Base-by-base conservation (phyloP, 2,888 invertebrate species). In the Melanargia galathea region DNA sequence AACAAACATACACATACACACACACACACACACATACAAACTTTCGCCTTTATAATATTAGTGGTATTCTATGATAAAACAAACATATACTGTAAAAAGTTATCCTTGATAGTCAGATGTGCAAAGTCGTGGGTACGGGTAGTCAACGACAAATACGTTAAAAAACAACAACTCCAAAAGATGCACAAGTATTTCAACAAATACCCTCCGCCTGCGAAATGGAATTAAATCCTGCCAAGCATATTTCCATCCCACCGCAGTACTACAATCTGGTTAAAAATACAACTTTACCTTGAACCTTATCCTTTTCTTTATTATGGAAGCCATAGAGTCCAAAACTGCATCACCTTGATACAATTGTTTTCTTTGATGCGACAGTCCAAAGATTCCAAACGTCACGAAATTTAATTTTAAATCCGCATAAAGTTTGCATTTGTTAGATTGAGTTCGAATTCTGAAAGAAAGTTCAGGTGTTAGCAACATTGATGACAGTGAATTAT, bases 361-460 rank as follows among this genome's bases (percentile, higher is more conserved):
- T 35, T 30, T 30, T 40, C 22, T 11, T 57, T 33, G 26, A 35
- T 18, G 40, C 49, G 60, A 59, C 60, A 58, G 49, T 54, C 54
- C 55, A 22, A 55, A 66, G 57, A 69, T 69, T 66, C 64, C 73
- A 77, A 75, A 77, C 75, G 76, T 58, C 49, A 38, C 58, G 54
- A 64, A 82, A 83, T 83, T 82, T 80, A 82, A 83, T 83, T 82
- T 80, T 71, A 77, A 75, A 78, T 78, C 75, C 76, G 73, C 73
- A 72, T 76, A 76, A 82, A 80, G 75, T 78, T 81, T 80, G 60
- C 63, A 65, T 66, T 67, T 65, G 65, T 66, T 66, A 68, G 64
- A 70, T 68, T 66, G 64, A 69, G 63, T 71, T 66, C 63, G 49
- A 51, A 59, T 49, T 11, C 40, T 51, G 49, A 16, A 51, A 40